A percentile compares a stretch with the other conserved stretches of the same genome.
Conservation (phyloP, 2,797 vertebrate species). For the Sebastes trivittatus region DNA sequence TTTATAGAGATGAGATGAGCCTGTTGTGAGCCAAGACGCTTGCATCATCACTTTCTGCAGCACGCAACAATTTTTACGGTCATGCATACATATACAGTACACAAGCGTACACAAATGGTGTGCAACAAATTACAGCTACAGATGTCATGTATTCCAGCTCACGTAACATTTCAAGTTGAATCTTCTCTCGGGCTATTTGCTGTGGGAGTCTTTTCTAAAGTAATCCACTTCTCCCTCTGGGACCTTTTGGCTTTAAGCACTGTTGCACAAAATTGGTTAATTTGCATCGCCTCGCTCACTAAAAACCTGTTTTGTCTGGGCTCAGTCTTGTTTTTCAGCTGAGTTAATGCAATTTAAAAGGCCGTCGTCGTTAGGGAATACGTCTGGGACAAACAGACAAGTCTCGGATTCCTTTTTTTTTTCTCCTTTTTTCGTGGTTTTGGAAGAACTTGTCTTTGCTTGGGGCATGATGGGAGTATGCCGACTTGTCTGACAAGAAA, state of each 20-base stretch:
- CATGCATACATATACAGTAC: not conserved
- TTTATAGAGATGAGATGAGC: constrained; percentile 52
- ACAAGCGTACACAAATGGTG: not conserved
- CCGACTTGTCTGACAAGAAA: constrained; percentile 9
- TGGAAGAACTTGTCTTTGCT: constrained; percentile 33
- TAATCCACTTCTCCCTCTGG: constrained; percentile 32
- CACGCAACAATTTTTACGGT: not conserved
- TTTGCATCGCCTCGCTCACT: constrained; percentile 38
- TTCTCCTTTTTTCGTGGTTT: not conserved
- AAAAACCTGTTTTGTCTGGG: constrained; percentile 45
- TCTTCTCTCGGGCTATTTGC: constrained; percentile 31
- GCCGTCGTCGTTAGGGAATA: constrained; percentile 2
- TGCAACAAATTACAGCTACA: not conserved
- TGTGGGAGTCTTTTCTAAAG: constrained; percentile 29
- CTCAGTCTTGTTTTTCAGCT: constrained; percentile 25
- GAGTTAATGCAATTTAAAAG: constrained; percentile 33
- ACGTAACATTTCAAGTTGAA: constrained; percentile 8
- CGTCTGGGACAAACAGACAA: constrained; percentile 17
- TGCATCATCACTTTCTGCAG: constrained; percentile 44
- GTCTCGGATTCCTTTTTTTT: constrained; percentile 16
- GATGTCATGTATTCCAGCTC: constrained; percentile 6
- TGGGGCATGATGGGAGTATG: constrained; percentile 18
- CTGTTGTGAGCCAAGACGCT: constrained; percentile 34
- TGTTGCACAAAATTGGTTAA: constrained; percentile 53
- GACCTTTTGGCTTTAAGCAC: constrained; percentile 50